Evolutionary conservation across 2,113 vertebrate genomes (phyloP).

Genomic region (Capra hircus): DNA sequence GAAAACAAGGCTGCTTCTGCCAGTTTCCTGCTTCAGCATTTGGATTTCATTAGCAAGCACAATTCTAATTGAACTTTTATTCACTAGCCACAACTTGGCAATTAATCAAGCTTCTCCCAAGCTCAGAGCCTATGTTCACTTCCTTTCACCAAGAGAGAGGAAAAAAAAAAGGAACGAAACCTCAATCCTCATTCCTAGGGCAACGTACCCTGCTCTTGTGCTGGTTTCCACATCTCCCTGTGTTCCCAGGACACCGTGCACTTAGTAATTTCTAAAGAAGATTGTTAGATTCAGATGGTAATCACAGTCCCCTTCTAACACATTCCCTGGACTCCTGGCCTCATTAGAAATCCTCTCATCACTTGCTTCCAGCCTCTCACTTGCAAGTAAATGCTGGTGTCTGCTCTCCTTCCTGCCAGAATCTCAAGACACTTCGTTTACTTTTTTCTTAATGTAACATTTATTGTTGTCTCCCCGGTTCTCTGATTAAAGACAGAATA

Average conservation of each 20-base stretch:
- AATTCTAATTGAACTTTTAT: conserved; percentile 43
- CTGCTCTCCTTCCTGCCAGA: neutral
- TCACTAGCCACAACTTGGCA: conserved; percentile 26
- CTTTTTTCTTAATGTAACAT: conserved; percentile 43
- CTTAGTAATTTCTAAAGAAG: conserved; percentile 46
- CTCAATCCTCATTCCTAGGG: conserved; percentile 12
- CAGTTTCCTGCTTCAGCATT: neutral
- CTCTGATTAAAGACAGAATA: conserved; percentile 49
- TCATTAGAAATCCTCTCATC: conserved; percentile 49
- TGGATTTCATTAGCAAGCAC: conserved; percentile 50
- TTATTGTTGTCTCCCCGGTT: neutral
- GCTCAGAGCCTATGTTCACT: neutral
- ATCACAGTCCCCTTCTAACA: conserved; percentile 42
- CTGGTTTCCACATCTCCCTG: neutral
- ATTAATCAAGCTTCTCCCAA: conserved; percentile 44
- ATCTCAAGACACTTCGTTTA: neutral
- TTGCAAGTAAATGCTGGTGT: conserved; percentile 1
- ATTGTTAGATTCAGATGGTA: conserved; percentile 28
- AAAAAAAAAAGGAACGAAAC: neutral
- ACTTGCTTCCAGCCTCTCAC: conserved; percentile 19
- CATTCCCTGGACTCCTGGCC: conserved; percentile 60
- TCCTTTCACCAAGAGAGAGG: neutral
- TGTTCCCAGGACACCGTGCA: conserved; percentile 24
- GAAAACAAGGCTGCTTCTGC: neutral
- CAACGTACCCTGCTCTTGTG: neutral